Evolutionary conservation across 2,113 vertebrate species (phyloP).

Genomic region (Artemisiospiza belli): DNA sequence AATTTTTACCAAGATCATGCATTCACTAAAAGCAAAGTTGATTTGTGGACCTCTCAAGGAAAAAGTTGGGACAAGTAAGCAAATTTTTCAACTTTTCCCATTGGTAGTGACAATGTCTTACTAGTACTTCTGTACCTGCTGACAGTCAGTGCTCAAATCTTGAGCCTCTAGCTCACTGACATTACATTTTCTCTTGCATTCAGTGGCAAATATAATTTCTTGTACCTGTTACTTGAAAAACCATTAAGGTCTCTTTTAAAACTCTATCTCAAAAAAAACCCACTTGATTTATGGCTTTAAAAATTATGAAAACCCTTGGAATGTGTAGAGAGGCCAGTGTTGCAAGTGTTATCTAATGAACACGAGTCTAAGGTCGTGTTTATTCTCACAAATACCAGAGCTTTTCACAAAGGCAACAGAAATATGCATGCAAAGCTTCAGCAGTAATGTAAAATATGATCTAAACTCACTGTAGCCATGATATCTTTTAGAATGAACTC

Average conservation of each 20-base stretch:
- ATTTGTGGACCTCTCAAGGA: neutral
- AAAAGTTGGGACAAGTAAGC: neutral
- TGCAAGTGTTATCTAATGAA: neutral
- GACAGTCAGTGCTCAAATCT: neutral
- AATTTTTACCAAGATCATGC: neutral
- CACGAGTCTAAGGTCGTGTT: neutral
- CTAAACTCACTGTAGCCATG: constrained; percentile 1
- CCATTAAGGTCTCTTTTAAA: neutral
- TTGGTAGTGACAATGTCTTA: neutral
- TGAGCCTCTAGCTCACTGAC: neutral
- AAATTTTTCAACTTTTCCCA: neutral
- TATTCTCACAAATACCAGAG: neutral
- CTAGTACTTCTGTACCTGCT: neutral
- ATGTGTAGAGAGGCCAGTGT: neutral
- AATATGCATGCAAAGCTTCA: neutral
- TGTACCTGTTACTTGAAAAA: neutral
- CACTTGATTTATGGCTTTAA: neutral
- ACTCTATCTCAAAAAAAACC: neutral
- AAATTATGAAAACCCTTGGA: neutral
- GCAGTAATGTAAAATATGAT: neutral
- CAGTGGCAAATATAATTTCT: neutral
- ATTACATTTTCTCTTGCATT: neutral
- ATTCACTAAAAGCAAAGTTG: neutral
- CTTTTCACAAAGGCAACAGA: neutral
- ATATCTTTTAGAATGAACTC: neutral